Base-by-base conservation (phyloP, 1,140 invertebrate species). In the Conus betulinus region DNA sequence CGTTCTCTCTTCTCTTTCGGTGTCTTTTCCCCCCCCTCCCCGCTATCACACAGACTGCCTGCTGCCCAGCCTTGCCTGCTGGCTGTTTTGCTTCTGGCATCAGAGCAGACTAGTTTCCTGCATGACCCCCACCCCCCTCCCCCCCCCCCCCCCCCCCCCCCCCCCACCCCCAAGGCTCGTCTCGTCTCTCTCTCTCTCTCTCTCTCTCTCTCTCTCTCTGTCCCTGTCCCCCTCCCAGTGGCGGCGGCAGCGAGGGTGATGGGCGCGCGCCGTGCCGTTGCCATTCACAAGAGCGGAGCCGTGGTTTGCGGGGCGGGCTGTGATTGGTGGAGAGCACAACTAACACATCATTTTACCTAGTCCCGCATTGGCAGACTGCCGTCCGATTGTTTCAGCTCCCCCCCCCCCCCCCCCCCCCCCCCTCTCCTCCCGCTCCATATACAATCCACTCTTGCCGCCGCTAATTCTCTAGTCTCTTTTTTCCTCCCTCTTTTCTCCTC, bases 261-360 rank as follows among this genome's bases (percentile, higher is more conserved):
- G 67, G 71, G 13, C 60, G 60, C 13, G 13, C 13, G 60, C 13
- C 60, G 60, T 13, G 13, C 60, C 60, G 11, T 11, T 71, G 84
- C 84, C 84, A 85, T 85, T 85, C 84, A 85, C 84, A 85, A 74
- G 84, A 85, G 84, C 57, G 57, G 8, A 60, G 57, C 57, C 8
- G 57, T 15, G 57, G 15, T 60, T 60, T 8, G 57, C 57, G 52
- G 63, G 25, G 60, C 15, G 84, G 15, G 67, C 63, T 11, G 25
- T 51, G 84, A 76, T 74, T 74, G 84, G 84, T 23, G 27, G 84
- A 52, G 63, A 17, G 39, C 7, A 74, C 84, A 85, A 85, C 84
- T 85, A 85, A 85, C 84, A 85, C 84, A 85, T 85, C 84, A 85
- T 85, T 85, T 85, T 85, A 85, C 84, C 84, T 85, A 85, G 57